Percentiles rank a stretch among this genome's conserved stretches.
phyloP scores from a whole-genome alignment of 2,113 vertebrate species.

The Phalacrocorax aristotelis region DNA sequence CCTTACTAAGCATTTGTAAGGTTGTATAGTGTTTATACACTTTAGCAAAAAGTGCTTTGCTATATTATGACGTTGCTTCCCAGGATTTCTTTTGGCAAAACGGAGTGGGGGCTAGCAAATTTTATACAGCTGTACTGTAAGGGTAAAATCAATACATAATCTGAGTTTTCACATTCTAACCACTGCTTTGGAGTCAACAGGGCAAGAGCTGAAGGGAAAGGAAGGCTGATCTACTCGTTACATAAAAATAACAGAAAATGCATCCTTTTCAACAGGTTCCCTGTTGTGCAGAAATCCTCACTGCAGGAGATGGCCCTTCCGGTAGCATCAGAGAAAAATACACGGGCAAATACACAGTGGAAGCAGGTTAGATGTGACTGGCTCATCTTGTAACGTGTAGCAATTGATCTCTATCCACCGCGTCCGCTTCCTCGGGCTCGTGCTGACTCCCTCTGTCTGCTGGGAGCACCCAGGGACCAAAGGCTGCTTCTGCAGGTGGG shows the following conservation, averaged over 20 bases:
- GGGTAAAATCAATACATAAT: not conserved
- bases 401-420: accelerated
- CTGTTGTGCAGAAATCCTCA: not conserved
- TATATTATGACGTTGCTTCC: not conserved
- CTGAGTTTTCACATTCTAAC: not conserved
- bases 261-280: not conserved
- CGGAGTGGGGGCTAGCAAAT: not conserved
- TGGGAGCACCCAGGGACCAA: not conserved
- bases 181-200: not conserved
- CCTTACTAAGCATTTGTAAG: not conserved
- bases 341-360: accelerated
- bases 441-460: not conserved
- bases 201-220: not conserved
- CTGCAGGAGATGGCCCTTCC: not conserved
- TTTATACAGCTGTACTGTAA: not conserved
- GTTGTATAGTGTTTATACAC: too few species aligned
- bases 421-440: not conserved
- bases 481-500: accelerated
- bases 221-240: not conserved
- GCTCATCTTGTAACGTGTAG: accelerated
- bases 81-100: not conserved
- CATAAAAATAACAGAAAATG: not conserved
- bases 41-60: not conserved
- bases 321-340: not conserved
- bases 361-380: not conserved